Percentiles rank a stretch among this genome's conserved stretches.
Evolutionary conservation across 2,888 invertebrate genomes (phyloP).

Genomic region (Machimus atricapillus): DNA sequence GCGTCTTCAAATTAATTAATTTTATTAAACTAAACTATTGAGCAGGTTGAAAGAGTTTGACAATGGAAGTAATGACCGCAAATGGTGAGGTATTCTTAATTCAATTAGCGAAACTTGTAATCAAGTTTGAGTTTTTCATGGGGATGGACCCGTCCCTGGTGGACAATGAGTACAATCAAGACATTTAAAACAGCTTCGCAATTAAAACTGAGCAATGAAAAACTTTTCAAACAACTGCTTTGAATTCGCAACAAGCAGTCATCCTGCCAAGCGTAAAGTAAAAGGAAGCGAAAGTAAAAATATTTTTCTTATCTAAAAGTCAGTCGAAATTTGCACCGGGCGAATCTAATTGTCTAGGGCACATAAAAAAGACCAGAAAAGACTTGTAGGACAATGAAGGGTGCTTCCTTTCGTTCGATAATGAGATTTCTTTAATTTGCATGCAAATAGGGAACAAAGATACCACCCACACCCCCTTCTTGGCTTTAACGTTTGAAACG

Average conservation of each 20-base stretch:
- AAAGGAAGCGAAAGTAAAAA: background rate
- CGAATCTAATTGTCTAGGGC: slow-evolving; percentile 41
- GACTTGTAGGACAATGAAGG: slow-evolving; percentile 39
- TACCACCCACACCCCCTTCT: background rate
- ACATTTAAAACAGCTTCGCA: slow-evolving; percentile 33
- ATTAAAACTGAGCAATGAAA: slow-evolving; percentile 27
- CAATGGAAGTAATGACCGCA: background rate
- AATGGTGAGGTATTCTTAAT: background rate
- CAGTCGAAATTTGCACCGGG: slow-evolving; percentile 39
- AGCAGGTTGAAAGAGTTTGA: background rate
- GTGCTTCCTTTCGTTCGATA: slow-evolving; percentile 43
- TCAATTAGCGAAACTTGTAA: background rate
- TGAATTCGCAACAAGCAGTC: background rate
- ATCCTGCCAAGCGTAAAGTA: background rate
- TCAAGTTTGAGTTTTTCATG: background rate
- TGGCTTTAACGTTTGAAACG: slow-evolving; percentile 24
- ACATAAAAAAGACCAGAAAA: slow-evolving; percentile 27
- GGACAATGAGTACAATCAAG: slow-evolving; percentile 3
- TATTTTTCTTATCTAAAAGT: slow-evolving; percentile 37
- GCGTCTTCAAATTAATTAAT: background rate
- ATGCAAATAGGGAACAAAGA: slow-evolving; percentile 48
- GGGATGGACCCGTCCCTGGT: background rate
- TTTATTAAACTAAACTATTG: background rate
- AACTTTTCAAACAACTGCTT: slow-evolving; percentile 13
- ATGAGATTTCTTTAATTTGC: slow-evolving; percentile 51